Evolutionary conservation across 1,140 invertebrate genomes (phyloP).

Genomic region (Sitophilus oryzae): DNA sequence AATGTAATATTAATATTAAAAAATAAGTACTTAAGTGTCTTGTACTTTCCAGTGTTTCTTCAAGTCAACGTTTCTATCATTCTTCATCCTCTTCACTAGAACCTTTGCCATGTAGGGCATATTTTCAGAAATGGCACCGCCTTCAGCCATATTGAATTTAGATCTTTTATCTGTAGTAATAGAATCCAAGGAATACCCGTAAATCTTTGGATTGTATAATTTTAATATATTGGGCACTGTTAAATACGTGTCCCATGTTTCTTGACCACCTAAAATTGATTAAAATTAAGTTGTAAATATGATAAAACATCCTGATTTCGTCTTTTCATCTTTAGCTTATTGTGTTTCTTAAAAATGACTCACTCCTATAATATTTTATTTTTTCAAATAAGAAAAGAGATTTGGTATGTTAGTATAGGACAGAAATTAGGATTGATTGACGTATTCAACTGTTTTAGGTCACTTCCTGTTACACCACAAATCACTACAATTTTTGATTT

Average conservation of each 20-base stretch:
- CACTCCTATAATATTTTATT: no score
- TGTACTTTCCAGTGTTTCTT: conserved; percentile 63
- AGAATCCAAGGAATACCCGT: conserved; percentile 54
- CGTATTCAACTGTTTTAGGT: no score
- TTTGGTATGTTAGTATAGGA: no score
- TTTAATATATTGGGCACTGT: conserved; percentile 54
- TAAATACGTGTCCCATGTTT: conserved; percentile 38
- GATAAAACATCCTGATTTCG: no score
- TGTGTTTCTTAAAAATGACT: no score
- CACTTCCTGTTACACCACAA: no score
- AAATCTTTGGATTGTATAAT: conserved; percentile 58
- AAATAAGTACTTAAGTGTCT: not conserved
- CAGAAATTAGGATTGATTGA: no score
- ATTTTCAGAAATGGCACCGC: conserved; percentile 53
- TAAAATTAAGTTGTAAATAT: no score
- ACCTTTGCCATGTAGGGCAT: conserved; percentile 57
- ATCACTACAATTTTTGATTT: no score
- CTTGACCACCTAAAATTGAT: conserved; percentile 50
- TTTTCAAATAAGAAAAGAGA: no score
- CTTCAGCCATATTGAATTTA: conserved; percentile 59
- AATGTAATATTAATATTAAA: no score
- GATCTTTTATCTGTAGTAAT: conserved; percentile 44
- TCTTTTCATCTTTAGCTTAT: no score
- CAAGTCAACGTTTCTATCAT: conserved; percentile 53
- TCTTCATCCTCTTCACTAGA: conserved; percentile 55